These are phyloP conservation scores for Anguilla rostrata DNA, from an alignment of 2,113 vertebrate species.

Conservation along the genomic window DNA sequence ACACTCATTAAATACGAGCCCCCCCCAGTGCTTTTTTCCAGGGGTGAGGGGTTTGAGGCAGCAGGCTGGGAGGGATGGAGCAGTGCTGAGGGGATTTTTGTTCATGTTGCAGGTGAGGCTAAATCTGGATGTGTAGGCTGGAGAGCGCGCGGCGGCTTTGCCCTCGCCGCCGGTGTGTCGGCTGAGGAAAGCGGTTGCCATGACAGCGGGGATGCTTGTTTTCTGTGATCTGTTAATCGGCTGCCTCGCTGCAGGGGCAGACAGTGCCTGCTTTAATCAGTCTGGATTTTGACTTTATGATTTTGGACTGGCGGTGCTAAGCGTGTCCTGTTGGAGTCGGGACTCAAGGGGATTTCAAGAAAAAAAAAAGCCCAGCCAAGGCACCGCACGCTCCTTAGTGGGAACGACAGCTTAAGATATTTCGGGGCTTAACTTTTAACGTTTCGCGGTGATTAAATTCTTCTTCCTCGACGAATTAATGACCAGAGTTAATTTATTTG, in stretches of 20 bases:
- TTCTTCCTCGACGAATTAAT: background rate
- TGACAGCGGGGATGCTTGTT: slow-evolving; percentile 20
- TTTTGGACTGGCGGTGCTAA: background rate
- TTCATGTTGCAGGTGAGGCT: background rate
- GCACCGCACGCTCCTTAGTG: background rate
- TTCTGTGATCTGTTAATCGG: slow-evolving; percentile 11
- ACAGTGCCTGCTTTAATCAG: background rate
- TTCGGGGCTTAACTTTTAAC: background rate
- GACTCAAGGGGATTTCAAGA: background rate
- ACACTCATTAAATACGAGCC: background rate
- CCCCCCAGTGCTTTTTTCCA: background rate
- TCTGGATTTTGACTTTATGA: background rate
- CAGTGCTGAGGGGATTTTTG: background rate
- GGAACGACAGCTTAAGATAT: background rate
- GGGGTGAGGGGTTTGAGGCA: background rate
- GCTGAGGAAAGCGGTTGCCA: slow-evolving; percentile 9
- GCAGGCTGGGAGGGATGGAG: background rate
- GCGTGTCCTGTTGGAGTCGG: background rate
- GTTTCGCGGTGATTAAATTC: background rate
- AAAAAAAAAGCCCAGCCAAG: background rate
- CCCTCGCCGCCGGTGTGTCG: background rate
- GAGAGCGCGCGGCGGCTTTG: background rate
- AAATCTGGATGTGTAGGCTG: background rate
- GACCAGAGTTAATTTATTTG: background rate
- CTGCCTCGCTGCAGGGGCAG: background rate